These are phyloP conservation scores for Mantis religiosa DNA, from an alignment of 2,888 invertebrate genomes.

Conservation along the genomic window DNA sequence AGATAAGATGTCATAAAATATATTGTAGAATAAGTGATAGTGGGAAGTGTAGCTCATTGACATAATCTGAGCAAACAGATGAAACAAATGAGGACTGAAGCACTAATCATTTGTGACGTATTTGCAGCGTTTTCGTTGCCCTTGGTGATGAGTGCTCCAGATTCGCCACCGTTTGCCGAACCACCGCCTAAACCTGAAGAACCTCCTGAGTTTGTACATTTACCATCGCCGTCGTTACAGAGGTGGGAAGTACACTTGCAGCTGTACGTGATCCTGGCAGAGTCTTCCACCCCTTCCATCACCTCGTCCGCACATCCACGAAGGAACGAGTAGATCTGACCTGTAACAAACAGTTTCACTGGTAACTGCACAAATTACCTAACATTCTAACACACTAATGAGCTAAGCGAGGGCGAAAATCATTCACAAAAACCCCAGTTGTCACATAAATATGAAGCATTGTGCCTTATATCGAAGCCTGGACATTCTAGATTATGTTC, in stretches of 20 bases:
- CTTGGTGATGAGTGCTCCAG: not conserved
- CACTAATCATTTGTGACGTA: not conserved
- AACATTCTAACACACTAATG: no score
- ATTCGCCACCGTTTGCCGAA: not conserved
- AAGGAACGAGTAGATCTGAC: slow-evolving; percentile 1
- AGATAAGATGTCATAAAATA: no score
- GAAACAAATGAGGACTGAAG: not conserved
- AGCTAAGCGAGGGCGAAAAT: no score
- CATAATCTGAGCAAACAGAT: not conserved
- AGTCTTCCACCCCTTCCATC: not conserved
- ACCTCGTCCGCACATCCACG: not conserved
- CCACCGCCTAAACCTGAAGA: not conserved
- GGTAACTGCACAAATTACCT: no score
- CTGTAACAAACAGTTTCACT: not conserved
- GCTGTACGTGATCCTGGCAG: not conserved
- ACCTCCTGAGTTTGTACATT: not conserved
- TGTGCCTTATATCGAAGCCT: no score
- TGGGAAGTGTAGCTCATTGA: not conserved
- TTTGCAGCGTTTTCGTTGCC: not conserved
- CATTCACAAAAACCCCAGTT: no score
- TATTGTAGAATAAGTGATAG: no score
- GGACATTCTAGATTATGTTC: no score
- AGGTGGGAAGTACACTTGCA: not conserved
- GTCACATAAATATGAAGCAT: no score
- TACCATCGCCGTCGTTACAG: slow-evolving; percentile 14